Evolutionary conservation across 2,888 invertebrate genomes (phyloP), one percentile per base, ranked within the genome.

Genomic region (Cinara cedri): DNA sequence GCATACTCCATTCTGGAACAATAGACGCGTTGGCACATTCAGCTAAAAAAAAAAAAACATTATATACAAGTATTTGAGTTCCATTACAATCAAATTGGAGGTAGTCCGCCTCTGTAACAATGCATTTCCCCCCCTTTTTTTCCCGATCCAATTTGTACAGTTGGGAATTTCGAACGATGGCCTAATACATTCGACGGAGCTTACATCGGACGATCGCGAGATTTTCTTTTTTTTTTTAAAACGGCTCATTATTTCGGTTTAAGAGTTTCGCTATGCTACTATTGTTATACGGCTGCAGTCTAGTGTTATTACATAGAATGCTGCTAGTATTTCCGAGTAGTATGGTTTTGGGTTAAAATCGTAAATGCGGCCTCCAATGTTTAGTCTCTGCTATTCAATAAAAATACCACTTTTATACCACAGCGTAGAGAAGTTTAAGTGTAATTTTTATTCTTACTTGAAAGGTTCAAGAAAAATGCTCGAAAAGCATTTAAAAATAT

Each of bases 191-290:
- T 66, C 21, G 65, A 54, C 63, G 65, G 51, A 55, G 42, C 51
- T 74, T 63, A 49, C 42, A 51, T 63, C 62, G 8, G 51, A 16
- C 34, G 65, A 66, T 65, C 65, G 65, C 44, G 26, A 65, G 65
- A 34, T 34, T 26, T 63, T 44, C 1, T 63, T 65, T 46, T 21
- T 16, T 14, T 24, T 26, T 21, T 14, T 0, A 44, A 66, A 76
- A 76, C 34, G 66, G 26, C 66, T 76, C 66, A 66, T 76, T 76
- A 76, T 76, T 55, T 76, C 57, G 46, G 57, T 68, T 76, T 68
- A 68, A 76, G 66, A 46, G 76, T 66, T 66, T 57, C 19, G 65
- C 8, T 26, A 14, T 46, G 19, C n/a, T n/a, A 26, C 44, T 19
- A 34, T 4, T 34, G 6, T 34, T n/a, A n/a, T n/a, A n/a, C 49